Base-by-base conservation (phyloP, 2,888 invertebrate genomes). In the Acrobasis suavella region DNA sequence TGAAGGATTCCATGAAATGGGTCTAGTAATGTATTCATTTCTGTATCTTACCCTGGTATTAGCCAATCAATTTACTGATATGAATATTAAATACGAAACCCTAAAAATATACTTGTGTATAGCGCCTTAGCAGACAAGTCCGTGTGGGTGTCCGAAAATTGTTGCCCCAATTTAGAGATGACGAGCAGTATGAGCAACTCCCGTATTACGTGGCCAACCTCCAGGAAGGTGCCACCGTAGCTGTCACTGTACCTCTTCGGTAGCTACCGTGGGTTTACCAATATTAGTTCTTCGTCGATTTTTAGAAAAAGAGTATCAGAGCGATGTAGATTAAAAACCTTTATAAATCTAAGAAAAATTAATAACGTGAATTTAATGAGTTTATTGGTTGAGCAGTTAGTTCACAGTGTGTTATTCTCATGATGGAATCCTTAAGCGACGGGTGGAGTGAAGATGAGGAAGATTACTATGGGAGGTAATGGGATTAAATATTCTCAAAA, bases 111-210 rank as follows among this genome's bases (percentile, higher is more conserved):
- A 32, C 7, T 32, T 56, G 56, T 56, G 42, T 17, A 46, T 46
- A 22, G 17, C 9, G 42, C 46, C 46, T 56, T 17, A 56, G 9
- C n/a, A 46, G 56, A 14, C 56, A 12, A 56, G 42, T 22, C 17
- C 51, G 38, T 54, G 58, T 37, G 17, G 22, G 62, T 56, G 73
- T 71, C 58, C 70, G 70, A 64, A 42, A 70, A 50, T 63, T 32
- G 46, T 55, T 64, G 71, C 68, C 67, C 72, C 69, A 72, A 74
- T 77, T 81, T 67, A 71, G 73, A 67, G 75, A 73, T 73, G 80
- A 80, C 72, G 32, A 32, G 8, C 72, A 63, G 60, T 52, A 64
- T 58, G 42, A 42, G 54, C 39, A 39, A 42, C 60, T 58, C 65
- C 17, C 58, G 64, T 71, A 70, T 72, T 73, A 75, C 72, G 72